Conservation (phyloP, 2,113 vertebrate genomes). For the Barnardius zonarius region DNA sequence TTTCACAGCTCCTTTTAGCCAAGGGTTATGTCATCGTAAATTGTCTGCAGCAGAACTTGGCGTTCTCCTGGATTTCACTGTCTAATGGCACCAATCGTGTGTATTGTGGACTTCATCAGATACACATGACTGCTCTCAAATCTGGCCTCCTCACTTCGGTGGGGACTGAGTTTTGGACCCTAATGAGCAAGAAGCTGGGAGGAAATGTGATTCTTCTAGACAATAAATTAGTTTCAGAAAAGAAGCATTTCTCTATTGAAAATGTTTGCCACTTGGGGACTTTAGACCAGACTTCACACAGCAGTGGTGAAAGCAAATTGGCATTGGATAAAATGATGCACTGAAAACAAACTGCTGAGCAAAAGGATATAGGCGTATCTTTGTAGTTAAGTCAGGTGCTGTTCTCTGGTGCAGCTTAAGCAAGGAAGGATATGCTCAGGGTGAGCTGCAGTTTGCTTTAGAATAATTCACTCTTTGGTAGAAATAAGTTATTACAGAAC, state of each 20-base stretch:
- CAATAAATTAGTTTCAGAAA: slow-evolving; percentile 19
- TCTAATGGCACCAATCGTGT: neutral
- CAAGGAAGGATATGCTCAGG: neutral
- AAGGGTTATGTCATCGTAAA: slow-evolving; percentile 11
- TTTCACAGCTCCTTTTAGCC: neutral
- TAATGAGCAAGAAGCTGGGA: slow-evolving; percentile 4
- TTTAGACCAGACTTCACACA: neutral
- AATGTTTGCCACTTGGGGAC: neutral
- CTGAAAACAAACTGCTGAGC: neutral
- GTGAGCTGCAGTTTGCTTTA: neutral
- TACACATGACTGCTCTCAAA: slow-evolving; percentile 26
- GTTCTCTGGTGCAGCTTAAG: neutral
- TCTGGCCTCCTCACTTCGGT: neutral
- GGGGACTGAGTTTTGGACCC: neutral
- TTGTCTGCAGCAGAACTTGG: slow-evolving; percentile 13
- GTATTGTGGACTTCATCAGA: neutral
- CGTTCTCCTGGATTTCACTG: neutral
- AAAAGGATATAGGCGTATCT: neutral
- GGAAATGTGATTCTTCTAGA: neutral
- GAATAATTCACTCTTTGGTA: slow-evolving; percentile 1
- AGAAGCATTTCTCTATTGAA: neutral
- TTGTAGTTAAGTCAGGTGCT: neutral
- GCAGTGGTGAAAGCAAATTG: neutral
- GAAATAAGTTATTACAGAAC: slow-evolving; percentile 11
- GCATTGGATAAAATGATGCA: neutral